These are phyloP conservation scores for Pyrrhosoma nymphula DNA, from an alignment of 2,888 invertebrate genomes.

Conservation along the genomic window DNA sequence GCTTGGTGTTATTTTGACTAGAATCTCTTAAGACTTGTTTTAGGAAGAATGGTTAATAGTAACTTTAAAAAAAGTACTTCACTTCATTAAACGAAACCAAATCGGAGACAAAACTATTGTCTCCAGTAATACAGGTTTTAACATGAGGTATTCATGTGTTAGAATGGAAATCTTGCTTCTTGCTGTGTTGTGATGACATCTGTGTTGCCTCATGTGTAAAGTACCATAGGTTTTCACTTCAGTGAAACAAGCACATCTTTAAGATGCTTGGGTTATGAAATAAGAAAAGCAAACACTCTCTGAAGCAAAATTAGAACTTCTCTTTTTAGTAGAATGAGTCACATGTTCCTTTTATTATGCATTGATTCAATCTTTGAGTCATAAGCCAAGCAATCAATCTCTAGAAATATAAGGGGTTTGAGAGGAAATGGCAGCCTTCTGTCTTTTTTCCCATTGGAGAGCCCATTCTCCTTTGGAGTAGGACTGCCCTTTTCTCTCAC, in stretches of 20 bases:
- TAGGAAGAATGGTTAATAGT: background rate
- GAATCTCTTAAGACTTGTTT: background rate
- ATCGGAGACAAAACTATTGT: too few relatives aligned
- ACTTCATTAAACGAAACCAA: background rate
- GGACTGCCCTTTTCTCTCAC: slow-evolving; percentile 2
- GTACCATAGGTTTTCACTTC: background rate
- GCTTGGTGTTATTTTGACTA: background rate
- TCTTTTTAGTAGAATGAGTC: background rate
- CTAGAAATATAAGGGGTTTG: background rate
- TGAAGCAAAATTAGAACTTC: background rate
- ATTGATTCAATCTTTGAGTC: background rate
- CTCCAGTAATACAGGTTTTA: background rate
- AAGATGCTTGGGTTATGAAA: background rate
- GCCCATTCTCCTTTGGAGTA: background rate
- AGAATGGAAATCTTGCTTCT: background rate
- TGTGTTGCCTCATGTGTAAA: background rate
- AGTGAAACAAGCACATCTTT: background rate
- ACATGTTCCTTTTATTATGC: background rate
- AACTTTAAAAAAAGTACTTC: background rate
- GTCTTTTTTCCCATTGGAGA: background rate
- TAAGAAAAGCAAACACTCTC: background rate
- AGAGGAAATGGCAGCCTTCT: background rate
- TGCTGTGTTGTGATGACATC: background rate
- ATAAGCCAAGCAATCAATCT: background rate
- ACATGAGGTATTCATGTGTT: background rate